Evolutionary conservation across 2,797 vertebrate genomes (phyloP), one percentile per base, ranked within the genome.

Genomic region (Carduelis carduelis): DNA sequence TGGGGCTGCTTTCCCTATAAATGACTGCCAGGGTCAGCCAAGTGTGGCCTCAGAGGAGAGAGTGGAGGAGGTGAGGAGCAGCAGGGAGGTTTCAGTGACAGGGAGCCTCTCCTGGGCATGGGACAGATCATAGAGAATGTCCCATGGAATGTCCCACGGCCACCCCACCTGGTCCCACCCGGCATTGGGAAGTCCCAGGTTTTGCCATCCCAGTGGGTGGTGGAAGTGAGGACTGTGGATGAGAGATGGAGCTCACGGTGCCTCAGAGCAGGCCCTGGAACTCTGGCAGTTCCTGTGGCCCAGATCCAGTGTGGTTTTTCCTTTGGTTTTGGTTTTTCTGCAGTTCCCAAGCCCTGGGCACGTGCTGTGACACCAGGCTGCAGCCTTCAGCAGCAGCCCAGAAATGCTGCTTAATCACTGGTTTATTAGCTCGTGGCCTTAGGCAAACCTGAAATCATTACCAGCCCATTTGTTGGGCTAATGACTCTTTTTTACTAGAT

Each of bases 401-500:
- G 81, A 83, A 96, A 89, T 71, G 28, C 81, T 92, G 84, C 55
- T 91, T 95, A 80, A 95, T 94, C 83, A 53, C 84, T 28, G 8
- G 76, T 92, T 95, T 96, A 86, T 92, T 96, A 92, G 83, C 64
- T 84, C 20, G 28, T 61, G 64, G 88, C 96, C 90, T 87, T 61
- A 79, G 87, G 96, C 92, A 95, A 95, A 90, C 94, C 91, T 95
- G 65, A 95, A 96, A 86, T 96, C 87, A 93, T 95, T 96, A 95
- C 71, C 87, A 96, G 87, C 78, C 89, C 78, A 91, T 93, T 96
- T 95, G 93, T 61, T 91, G 85, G 69, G 74, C 93, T 97, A 97
- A 97, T 91, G 90, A 95, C 61, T 96, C 91, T 83, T 95, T 93
- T 97, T 89, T 88, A 87, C 71, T 87, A 91, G 89, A 87, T 84